phyloP scores from a whole-genome alignment of 2,797 vertebrate species.

The Mycteria americana region DNA sequence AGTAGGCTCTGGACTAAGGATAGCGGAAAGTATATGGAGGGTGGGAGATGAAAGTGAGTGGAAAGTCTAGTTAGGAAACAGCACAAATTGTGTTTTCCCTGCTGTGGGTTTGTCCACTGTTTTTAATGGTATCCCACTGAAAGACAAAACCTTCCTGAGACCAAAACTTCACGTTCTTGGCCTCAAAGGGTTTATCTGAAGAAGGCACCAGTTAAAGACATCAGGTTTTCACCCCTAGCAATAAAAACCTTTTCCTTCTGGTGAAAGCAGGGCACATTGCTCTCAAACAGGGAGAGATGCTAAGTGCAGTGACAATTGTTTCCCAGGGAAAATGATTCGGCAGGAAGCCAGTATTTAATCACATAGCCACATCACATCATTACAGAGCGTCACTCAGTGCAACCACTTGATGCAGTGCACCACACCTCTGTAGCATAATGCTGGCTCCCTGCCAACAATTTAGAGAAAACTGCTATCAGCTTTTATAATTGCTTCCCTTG shows the following conservation, averaged over 20 bases:
- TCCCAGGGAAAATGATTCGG: conserved; percentile 57
- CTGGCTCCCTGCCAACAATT: conserved; percentile 64
- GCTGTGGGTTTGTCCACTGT: not conserved
- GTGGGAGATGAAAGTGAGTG: not conserved
- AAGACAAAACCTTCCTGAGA: not conserved
- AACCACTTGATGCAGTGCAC: conserved; percentile 63
- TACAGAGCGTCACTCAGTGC: conserved; percentile 59
- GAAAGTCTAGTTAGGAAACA: not conserved
- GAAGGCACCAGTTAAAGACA: conserved; percentile 7
- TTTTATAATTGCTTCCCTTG: conserved; percentile 67
- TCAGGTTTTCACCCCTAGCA: not conserved
- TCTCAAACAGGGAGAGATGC: conserved; percentile 33
- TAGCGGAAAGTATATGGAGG: not conserved
- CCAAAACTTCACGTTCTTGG: not conserved
- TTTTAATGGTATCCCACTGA: not conserved
- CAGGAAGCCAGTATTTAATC: conserved; percentile 72
- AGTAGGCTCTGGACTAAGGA: not conserved
- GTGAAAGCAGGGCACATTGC: conserved; percentile 12
- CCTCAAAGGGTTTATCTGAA: conserved; percentile 10
- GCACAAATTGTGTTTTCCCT: not conserved
- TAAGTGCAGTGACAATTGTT: conserved; percentile 66
- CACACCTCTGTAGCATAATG: conserved; percentile 49
- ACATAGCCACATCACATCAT: conserved; percentile 64
- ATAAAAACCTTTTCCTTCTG: conserved; percentile 10
- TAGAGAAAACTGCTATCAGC: conserved; percentile 54